Conservation (phyloP, 2,888 invertebrate genomes). For the Pristionchus mayeri region DNA sequence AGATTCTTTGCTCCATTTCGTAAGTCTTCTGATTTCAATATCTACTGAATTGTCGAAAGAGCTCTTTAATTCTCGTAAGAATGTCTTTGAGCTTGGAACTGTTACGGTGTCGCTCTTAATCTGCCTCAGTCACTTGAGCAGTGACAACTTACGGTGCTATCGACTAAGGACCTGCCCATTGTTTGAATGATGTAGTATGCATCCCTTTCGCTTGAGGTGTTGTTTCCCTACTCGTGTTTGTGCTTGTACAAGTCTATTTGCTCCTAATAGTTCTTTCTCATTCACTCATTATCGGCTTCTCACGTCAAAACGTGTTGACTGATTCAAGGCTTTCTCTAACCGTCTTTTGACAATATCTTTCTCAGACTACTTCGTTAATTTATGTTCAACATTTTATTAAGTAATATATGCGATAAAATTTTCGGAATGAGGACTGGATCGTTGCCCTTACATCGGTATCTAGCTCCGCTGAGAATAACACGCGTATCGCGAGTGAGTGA, state of each 20-base stretch:
- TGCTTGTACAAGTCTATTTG: neutral
- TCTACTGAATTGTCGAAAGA: no score
- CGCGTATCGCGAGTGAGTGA: no score
- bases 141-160: slow-evolving; percentile 5
- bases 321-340: neutral
- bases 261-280: neutral
- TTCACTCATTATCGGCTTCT: neutral
- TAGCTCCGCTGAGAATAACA: no score
- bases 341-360: neutral
- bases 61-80: neutral
- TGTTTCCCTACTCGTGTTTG: neutral
- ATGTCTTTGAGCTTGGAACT: neutral
- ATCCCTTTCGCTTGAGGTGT: neutral
- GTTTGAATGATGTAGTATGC: neutral
- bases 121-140: neutral
- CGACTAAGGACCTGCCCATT: neutral
- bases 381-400: no score
- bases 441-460: no score
- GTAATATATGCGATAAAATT: no score
- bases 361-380: no score
- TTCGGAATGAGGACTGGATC: no score
- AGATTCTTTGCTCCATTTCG: no score
- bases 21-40: no score
- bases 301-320: slow-evolving; percentile 11
- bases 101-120: neutral